These are phyloP conservation scores for Eulacestoma nigropectus DNA, from an alignment of 2,113 vertebrate genomes.

Conservation along the genomic window DNA sequence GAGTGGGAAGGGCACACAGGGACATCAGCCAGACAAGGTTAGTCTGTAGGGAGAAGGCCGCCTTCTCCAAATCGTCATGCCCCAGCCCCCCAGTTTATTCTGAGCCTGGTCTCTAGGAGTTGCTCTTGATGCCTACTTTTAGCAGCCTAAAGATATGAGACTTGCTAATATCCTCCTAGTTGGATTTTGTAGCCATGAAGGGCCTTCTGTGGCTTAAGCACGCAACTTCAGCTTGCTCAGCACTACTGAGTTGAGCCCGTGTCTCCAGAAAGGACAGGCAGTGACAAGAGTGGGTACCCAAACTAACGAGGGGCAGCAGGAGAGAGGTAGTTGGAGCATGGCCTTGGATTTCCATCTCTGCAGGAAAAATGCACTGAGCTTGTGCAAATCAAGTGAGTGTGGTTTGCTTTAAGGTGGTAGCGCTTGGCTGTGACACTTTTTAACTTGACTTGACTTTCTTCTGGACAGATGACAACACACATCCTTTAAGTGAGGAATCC, in stretches of 20 bases:
- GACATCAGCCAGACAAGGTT: not conserved
- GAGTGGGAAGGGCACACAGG: not conserved
- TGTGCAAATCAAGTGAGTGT: not conserved
- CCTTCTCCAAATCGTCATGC: not conserved
- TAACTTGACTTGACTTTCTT: not conserved
- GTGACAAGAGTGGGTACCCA: not conserved
- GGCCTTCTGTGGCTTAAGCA: not conserved
- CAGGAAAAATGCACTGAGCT: not conserved
- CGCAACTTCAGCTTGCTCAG: not conserved
- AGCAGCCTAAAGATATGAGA: not conserved
- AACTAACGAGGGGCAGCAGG: not conserved
- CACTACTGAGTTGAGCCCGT: not conserved
- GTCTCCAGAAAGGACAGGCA: not conserved
- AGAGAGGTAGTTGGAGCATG: not conserved
- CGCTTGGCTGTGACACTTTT: not conserved
- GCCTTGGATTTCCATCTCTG: not conserved
- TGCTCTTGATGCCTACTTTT: not conserved
- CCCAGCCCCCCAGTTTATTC: not conserved
- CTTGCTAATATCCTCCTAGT: not conserved
- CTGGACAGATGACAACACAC: constrained; percentile 66
- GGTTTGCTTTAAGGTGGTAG: not conserved
- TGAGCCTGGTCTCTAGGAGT: not conserved
- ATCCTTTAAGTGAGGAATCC: constrained; percentile 66
- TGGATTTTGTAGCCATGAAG: not conserved
- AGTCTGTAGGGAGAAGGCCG: not conserved